Conservation (phyloP, 2,113 vertebrate genomes). For the Nesogale talazaci region DNA sequence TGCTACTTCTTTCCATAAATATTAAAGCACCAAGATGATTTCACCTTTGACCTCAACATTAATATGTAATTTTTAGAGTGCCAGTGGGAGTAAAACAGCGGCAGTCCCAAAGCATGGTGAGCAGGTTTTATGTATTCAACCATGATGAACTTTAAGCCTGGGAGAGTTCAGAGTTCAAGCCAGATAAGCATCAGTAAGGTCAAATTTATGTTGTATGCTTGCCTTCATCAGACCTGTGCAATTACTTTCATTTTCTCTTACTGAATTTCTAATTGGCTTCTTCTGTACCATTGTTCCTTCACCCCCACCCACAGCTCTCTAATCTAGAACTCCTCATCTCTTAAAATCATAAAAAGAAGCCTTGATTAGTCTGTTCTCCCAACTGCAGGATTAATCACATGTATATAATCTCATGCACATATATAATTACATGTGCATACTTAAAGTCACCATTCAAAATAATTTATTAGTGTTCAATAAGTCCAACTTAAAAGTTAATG, state of each 20-base stretch:
- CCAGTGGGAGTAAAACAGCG: not conserved
- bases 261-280: not conserved
- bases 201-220: not conserved
- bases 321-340: not conserved
- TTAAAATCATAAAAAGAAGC: not conserved
- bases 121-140: not conserved
- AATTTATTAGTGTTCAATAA: constrained; percentile 2
- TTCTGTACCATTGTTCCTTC: not conserved
- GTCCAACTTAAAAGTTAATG: constrained; percentile 10
- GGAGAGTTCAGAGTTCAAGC: not conserved
- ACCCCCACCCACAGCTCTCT: not conserved
- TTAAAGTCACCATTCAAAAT: constrained; percentile 33
- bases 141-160: not conserved
- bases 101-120: not conserved
- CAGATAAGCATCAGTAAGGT: not conserved
- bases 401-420: not conserved
- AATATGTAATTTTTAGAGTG: not conserved
- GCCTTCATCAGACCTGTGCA: not conserved
- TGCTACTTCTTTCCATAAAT: not conserved
- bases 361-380: not conserved
- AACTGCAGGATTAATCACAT: constrained; percentile 24
- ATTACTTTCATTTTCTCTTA: not conserved
- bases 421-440: not conserved
- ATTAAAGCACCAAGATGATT: not conserved
- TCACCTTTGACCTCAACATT: constrained; percentile 11